A percentile compares a stretch with the other conserved stretches of the same genome.
These are phyloP conservation scores for Diorhabda sublineata DNA, from an alignment of 1,140 invertebrate species.

Conservation along the genomic window DNA sequence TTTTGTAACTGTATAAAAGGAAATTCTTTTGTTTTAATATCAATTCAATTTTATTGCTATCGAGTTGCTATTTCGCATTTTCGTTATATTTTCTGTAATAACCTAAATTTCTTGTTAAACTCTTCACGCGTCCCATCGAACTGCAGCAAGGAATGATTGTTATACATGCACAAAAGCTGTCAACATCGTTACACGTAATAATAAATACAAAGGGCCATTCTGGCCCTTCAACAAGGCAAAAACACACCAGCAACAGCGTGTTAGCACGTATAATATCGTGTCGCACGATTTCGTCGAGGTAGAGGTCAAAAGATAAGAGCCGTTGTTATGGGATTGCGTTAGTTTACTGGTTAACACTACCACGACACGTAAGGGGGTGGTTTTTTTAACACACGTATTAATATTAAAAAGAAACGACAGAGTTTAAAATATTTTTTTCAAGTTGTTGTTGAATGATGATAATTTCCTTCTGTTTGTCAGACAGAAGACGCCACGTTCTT, in stretches of 20 bases:
- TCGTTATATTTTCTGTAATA: no score
- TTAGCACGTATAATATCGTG: constrained; percentile 6
- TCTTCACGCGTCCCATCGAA: not conserved
- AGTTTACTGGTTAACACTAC: not conserved
- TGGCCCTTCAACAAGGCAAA: not conserved
- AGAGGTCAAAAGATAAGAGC: not conserved
- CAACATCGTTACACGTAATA: not conserved
- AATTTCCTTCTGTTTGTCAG: no score
- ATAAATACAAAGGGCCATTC: constrained; percentile 1
- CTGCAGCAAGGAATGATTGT: not conserved
- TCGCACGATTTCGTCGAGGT: not conserved
- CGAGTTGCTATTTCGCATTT: no score
- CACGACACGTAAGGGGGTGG: not conserved
- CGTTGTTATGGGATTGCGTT: not conserved
- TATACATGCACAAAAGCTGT: not conserved
- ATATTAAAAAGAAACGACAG: no score
- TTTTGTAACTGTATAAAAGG: no score
- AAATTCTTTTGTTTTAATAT: no score
- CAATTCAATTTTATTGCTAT: no score
- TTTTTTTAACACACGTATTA: not conserved
- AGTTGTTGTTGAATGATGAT: no score
- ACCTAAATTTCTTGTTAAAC: no score
- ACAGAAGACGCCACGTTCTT: no score
- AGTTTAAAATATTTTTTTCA: no score
- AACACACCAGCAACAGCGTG: constrained; percentile 7